Conservation (phyloP, 2,113 vertebrate genomes). For the Lagopus leucura region DNA sequence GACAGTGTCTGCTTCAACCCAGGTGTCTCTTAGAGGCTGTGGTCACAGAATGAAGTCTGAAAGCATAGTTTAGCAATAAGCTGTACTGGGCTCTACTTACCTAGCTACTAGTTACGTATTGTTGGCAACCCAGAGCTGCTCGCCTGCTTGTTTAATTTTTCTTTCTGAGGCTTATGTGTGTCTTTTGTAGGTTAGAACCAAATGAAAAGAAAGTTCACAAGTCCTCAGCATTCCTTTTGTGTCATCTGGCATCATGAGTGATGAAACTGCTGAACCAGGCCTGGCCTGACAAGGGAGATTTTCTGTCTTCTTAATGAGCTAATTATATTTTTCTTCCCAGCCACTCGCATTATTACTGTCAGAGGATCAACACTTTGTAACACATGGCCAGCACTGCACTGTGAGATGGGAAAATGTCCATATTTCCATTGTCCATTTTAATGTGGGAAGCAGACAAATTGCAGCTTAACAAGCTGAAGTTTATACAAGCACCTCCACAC, state of each 20-base stretch:
- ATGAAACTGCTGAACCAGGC: conserved; percentile 5
- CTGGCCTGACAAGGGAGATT: background rate
- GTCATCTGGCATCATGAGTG: background rate
- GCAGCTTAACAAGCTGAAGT: background rate
- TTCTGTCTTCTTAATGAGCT: conserved; percentile 47
- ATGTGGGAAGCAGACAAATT: conserved; percentile 25
- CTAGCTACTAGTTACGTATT: background rate
- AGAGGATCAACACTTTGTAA: background rate
- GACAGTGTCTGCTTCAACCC: background rate
- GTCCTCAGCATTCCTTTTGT: background rate
- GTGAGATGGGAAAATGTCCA: background rate
- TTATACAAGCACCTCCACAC: background rate
- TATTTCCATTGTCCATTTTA: background rate
- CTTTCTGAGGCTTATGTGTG: background rate
- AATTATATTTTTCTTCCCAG: conserved; percentile 25
- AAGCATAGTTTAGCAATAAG: background rate
- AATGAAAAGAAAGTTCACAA: background rate
- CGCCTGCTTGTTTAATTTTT: background rate
- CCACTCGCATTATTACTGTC: conserved; percentile 14
- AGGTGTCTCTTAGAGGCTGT: background rate
- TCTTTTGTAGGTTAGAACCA: background rate
- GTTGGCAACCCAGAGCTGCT: no score
- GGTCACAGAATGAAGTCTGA: background rate
- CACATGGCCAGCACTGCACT: background rate
- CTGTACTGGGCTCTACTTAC: background rate